These are phyloP conservation scores for Nephrotoma guestfalica DNA, from an alignment of 2,888 invertebrate species.

Conservation along the genomic window DNA sequence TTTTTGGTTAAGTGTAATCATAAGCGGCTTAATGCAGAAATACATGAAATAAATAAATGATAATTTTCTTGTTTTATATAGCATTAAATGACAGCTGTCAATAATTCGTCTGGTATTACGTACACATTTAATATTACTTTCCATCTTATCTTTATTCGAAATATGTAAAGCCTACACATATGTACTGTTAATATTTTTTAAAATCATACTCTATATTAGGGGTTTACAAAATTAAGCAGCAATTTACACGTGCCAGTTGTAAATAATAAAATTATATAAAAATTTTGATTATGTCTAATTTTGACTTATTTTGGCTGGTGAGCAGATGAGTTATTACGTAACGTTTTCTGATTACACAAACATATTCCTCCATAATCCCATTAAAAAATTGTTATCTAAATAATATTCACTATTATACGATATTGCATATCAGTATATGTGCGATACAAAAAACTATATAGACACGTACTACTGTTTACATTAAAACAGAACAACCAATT, in stretches of 20 bases:
- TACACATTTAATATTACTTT: background rate
- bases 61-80: background rate
- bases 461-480: background rate
- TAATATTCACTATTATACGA: background rate
- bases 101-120: background rate
- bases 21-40: too few relatives aligned
- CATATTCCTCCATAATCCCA: background rate
- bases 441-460: background rate
- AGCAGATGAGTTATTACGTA: background rate
- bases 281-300: background rate
- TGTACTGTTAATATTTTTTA: background rate
- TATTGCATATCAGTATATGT: background rate
- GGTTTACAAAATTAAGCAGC: background rate
- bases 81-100: background rate
- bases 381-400: background rate
- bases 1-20: too few relatives aligned
- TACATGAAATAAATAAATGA: too few relatives aligned
- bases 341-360: background rate
- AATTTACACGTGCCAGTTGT: background rate
- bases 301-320: background rate
- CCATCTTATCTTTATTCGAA: background rate
- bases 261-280: background rate
- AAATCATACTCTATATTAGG: background rate
- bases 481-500: background rate
- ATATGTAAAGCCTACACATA: background rate